Evolutionary conservation across 2,113 vertebrate genomes (phyloP), one percentile per base, ranked within the genome.

Genomic region (Myotis brandtii): DNA sequence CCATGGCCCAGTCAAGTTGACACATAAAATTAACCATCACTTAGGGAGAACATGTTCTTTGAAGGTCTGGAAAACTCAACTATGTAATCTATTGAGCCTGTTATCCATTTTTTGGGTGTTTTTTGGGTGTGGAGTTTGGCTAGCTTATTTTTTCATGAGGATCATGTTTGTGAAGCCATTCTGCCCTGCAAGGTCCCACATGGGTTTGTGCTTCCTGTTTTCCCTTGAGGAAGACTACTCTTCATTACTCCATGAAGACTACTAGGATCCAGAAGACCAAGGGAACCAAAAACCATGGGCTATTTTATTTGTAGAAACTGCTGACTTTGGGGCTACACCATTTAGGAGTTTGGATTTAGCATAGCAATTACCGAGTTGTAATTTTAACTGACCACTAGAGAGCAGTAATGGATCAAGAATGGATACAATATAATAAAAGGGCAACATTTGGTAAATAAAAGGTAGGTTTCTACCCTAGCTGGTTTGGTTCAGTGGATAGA

Each of bases 331-430:
- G n/a, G n/a, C 48, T 86, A 10, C 1, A 6, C 69, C 32, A 50
- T 18, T n/a, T 25, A 40, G 48, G 40, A 40, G 23, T 32, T 91
- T 56, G 6, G 4, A 62, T 50, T 80, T 48, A 72, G 27, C 77
- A 7, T 1, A 62, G 40, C 25, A 43, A 12, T 59, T 76, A 32
- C 4, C 6, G 46, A 56, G 30, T 40, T 9, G 27, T 77, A 67
- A 25, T 62, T 86, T 88, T 59, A 48, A 34, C 40, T 69, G 70
- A 81, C 97, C 98, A 96, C 97, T 76, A 98, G 98, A 86, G 97
- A 98, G 95, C 98, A 98, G 97, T 91, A 76, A 32, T 73, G 77
- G 87, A 98, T 96, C 82, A 93, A 69, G 48, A 94, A 95, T 30
- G 2, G 34, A 18, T 34, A 18, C 25, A 20, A 8, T 27, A 37